Conservation (phyloP, 1,140 invertebrate species). For the Drosophila nasuta region DNA sequence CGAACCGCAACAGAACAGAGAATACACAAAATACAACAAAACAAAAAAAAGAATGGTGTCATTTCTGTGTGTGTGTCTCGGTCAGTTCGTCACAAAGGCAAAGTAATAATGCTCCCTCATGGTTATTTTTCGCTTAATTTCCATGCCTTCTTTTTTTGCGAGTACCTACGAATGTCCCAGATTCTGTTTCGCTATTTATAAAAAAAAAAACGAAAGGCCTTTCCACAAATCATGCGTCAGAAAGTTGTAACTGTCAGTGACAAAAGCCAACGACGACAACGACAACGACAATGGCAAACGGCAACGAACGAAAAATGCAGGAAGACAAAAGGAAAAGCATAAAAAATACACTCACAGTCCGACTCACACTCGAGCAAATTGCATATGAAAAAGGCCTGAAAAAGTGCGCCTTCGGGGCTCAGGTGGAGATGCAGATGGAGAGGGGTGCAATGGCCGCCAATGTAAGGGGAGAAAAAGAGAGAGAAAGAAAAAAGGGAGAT, state of each 20-base stretch:
- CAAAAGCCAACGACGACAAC: constrained; percentile 44
- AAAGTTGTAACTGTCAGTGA: constrained; percentile 78
- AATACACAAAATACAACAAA: not conserved
- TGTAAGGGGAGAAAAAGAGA: constrained; percentile 29
- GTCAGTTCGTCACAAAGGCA: constrained; percentile 39
- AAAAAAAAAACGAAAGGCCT: constrained; percentile 71
- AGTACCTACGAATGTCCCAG: constrained; percentile 59
- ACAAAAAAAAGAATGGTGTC: constrained; percentile 11
- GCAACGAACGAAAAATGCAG: constrained; percentile 54
- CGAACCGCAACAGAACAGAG: not conserved
- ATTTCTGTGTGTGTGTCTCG: constrained; percentile 17
- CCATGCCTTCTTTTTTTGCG: constrained; percentile 27
- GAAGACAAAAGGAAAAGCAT: constrained; percentile 53
- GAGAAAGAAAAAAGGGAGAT: constrained; percentile 38
- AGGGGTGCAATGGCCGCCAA: constrained; percentile 57
- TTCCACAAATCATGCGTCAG: constrained; percentile 82
- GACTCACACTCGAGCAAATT: constrained; percentile 48
- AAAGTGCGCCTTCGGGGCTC: constrained; percentile 15
- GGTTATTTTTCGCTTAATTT: constrained; percentile 45
- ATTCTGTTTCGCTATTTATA: constrained; percentile 60
- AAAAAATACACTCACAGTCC: constrained; percentile 25
- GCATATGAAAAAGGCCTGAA: constrained; percentile 62
- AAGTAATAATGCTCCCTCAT: constrained; percentile 30
- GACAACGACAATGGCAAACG: constrained; percentile 2
- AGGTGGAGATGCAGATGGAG: not conserved